Conservation (phyloP, 2,113 vertebrate genomes). For the Lophura nycthemera region DNA sequence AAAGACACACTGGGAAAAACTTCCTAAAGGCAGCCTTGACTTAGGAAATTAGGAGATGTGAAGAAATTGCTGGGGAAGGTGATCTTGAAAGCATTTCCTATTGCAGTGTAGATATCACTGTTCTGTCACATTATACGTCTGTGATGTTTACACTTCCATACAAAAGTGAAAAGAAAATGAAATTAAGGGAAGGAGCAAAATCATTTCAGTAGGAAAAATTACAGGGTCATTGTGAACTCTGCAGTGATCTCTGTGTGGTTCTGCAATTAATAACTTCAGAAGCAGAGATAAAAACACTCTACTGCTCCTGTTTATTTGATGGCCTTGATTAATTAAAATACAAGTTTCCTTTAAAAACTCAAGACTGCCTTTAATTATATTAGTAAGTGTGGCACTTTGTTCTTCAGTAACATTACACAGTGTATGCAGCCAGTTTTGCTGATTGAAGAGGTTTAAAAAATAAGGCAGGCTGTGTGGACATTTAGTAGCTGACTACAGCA, state of each 20-base stretch:
- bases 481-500: constrained; percentile 77
- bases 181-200: constrained; percentile 7
- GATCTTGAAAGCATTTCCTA: not conserved
- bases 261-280: constrained; percentile 47
- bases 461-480: constrained; percentile 60
- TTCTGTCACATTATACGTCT: not conserved
- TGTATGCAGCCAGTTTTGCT: constrained; percentile 73
- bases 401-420: constrained; percentile 37
- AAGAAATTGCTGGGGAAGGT: not conserved
- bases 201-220: not conserved
- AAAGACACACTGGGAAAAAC: not conserved
- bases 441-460: constrained; percentile 78
- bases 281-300: constrained; percentile 41
- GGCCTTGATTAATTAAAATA: constrained; percentile 55
- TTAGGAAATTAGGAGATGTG: not conserved
- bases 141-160: not conserved
- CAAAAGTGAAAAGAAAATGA: not conserved
- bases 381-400: constrained; percentile 22
- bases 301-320: constrained; percentile 50
- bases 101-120: not conserved
- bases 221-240: not conserved
- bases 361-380: constrained; percentile 27
- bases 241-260: not conserved
- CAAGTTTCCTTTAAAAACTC: constrained; percentile 50
- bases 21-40: not conserved